These are phyloP conservation scores for Malachius bipustulatus DNA, from an alignment of 2,888 invertebrate genomes.

Conservation along the genomic window DNA sequence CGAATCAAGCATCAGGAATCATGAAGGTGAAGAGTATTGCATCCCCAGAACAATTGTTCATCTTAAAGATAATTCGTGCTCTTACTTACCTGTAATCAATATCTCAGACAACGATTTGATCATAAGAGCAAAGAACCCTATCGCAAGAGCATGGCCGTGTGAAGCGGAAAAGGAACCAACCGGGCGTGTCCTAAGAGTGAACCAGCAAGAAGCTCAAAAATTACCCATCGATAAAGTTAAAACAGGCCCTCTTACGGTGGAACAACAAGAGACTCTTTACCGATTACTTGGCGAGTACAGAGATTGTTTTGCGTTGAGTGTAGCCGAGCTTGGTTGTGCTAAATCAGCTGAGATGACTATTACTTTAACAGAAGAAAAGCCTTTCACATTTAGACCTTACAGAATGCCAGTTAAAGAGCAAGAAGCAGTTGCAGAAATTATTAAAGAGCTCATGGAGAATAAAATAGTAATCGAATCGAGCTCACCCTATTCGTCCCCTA, in stretches of 20 bases:
- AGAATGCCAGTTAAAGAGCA: constrained; percentile 18
- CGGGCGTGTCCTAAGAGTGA: background rate
- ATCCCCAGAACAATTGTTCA: constrained; percentile 12
- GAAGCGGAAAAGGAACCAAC: constrained; percentile 9
- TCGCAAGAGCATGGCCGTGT: constrained; percentile 15
- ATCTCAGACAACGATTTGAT: constrained; percentile 11
- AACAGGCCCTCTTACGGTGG: too few species aligned
- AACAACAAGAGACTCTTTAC: background rate
- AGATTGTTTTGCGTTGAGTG: constrained; percentile 16
- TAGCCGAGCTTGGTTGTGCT: constrained; percentile 17
- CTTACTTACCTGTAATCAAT: constrained; percentile 13
- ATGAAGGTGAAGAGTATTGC: constrained; percentile 10
- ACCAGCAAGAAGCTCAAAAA: too few species aligned
- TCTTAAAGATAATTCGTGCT: constrained; percentile 5
- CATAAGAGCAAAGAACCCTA: constrained; percentile 6
- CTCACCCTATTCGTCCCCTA: constrained; percentile 18
- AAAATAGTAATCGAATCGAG: constrained; percentile 17
- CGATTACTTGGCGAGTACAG: constrained; percentile 4
- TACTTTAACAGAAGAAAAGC: constrained; percentile 14
- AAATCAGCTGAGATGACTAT: constrained; percentile 16
- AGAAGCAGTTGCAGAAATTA: constrained; percentile 16
- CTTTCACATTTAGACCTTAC: constrained; percentile 19
- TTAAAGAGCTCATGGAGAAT: constrained; percentile 14
- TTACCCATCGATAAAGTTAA: too few species aligned
- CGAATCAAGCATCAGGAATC: constrained; percentile 11